Evolutionary conservation across 2,888 invertebrate genomes (phyloP).

Genomic region (Drosophila quinaria): DNA sequence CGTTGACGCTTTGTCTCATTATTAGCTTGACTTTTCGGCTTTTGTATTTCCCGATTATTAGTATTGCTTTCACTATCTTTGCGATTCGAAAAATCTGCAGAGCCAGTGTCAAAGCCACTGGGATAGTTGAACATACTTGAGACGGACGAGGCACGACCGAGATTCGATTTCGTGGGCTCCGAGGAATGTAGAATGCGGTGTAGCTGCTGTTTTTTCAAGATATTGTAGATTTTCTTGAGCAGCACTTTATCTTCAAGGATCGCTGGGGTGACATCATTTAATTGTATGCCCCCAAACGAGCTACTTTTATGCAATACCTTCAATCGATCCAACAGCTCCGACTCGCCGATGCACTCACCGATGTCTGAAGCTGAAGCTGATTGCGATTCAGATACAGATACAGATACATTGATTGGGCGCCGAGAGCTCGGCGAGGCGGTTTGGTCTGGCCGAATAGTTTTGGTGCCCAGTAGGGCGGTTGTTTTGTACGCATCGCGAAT

Average conservation of each 20-base stretch:
- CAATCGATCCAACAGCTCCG: constrained; percentile 72
- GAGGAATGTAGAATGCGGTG: constrained; percentile 82
- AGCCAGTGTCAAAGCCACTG: constrained; percentile 18
- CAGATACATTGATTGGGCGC: constrained; percentile 59
- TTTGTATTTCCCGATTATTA: not conserved
- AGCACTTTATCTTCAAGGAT: constrained; percentile 91
- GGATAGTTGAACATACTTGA: constrained; percentile 64
- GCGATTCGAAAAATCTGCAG: not conserved
- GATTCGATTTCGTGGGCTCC: constrained; percentile 45
- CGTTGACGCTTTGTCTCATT: constrained; percentile 42
- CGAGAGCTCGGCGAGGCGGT: constrained; percentile 82
- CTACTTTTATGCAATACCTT: constrained; percentile 58
- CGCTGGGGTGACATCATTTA: constrained; percentile 90
- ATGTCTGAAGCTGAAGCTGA: constrained; percentile 1
- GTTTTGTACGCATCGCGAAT: constrained; percentile 79
- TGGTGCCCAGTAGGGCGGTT: constrained; percentile 76
- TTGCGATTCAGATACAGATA: not conserved
- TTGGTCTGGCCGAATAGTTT: constrained; percentile 83
- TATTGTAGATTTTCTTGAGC: constrained; percentile 87
- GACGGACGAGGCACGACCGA: constrained; percentile 71
- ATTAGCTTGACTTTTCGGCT: not conserved
- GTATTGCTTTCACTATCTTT: not conserved
- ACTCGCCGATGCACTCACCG: constrained; percentile 52
- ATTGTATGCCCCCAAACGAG: constrained; percentile 79
- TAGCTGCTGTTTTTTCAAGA: constrained; percentile 83